phyloP scores from a whole-genome alignment of 2,888 invertebrate species.

The Ophion slaviceki region DNA sequence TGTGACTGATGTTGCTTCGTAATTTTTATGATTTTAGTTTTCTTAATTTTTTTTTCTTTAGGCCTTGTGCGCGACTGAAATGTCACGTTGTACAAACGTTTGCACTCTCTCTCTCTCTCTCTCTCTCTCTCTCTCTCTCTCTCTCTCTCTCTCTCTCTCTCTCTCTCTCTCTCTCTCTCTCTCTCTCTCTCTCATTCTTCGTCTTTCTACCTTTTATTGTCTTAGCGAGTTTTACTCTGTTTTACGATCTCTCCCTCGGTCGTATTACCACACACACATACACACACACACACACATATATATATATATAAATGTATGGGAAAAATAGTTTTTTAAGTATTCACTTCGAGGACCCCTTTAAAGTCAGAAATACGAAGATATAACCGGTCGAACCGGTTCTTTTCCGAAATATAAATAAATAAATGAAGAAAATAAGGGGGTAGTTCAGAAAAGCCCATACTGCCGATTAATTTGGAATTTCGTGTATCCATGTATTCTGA shows the following conservation, averaged over 20 bases:
- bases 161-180: background rate
- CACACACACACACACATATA: too few species aligned
- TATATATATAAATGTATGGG: too few species aligned
- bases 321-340: too few species aligned
- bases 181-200: background rate
- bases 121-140: background rate
- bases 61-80: conserved; percentile 11
- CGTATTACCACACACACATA: too few species aligned
- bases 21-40: background rate
- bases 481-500: too few species aligned
- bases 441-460: too few species aligned
- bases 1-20: background rate
- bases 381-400: too few species aligned
- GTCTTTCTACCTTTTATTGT: background rate
- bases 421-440: too few species aligned
- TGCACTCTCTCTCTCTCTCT: conserved; percentile 16
- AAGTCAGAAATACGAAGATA: too few species aligned
- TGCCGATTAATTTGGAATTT: too few species aligned
- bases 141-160: background rate
- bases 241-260: conserved; percentile 50
- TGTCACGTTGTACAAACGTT: conserved; percentile 10
- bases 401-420: too few species aligned
- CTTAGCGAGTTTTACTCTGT: conserved; percentile 24
- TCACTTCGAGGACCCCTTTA: too few species aligned
- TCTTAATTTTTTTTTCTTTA: conserved; percentile 3